These are phyloP conservation scores for Verasper variegatus DNA, from an alignment of 2,113 vertebrate genomes.

Conservation along the genomic window DNA sequence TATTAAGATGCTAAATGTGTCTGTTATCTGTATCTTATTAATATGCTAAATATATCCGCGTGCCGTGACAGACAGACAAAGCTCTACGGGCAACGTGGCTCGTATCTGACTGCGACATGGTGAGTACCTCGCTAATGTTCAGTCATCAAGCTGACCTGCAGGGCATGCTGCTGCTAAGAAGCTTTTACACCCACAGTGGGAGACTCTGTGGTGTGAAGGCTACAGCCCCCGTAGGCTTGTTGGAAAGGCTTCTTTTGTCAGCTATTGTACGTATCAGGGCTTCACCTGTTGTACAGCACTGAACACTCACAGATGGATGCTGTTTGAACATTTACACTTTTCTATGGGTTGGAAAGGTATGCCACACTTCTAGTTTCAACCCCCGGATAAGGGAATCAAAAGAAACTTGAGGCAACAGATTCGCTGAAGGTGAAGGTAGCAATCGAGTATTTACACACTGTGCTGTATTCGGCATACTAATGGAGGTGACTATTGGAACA, in stretches of 20 bases:
- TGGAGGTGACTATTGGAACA: too few species aligned
- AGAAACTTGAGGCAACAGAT: not conserved
- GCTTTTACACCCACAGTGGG: not conserved
- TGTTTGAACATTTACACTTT: not conserved
- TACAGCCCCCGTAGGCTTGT: not conserved
- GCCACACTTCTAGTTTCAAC: not conserved
- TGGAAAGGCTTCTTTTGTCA: too few species aligned
- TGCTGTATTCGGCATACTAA: too few species aligned
- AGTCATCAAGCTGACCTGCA: not conserved
- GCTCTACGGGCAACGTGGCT: not conserved
- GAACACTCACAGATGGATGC: not conserved
- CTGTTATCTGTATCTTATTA: not conserved
- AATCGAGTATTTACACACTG: too few species aligned
- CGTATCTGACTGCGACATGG: not conserved
- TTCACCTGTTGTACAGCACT: not conserved
- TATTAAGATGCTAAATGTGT: not conserved
- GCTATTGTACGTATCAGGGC: too few species aligned
- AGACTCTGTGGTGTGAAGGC: not conserved
- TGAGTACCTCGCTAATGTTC: not conserved
- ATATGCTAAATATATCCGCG: not conserved
- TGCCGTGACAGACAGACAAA: not conserved
- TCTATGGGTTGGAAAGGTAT: not conserved
- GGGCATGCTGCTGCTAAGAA: not conserved
- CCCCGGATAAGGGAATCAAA: not conserved
- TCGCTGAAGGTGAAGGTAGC: too few species aligned